Evolutionary conservation across 2,888 invertebrate species (phyloP), one percentile per base, ranked within the genome.

Genomic region (Prosopocoilus inquinatus): DNA sequence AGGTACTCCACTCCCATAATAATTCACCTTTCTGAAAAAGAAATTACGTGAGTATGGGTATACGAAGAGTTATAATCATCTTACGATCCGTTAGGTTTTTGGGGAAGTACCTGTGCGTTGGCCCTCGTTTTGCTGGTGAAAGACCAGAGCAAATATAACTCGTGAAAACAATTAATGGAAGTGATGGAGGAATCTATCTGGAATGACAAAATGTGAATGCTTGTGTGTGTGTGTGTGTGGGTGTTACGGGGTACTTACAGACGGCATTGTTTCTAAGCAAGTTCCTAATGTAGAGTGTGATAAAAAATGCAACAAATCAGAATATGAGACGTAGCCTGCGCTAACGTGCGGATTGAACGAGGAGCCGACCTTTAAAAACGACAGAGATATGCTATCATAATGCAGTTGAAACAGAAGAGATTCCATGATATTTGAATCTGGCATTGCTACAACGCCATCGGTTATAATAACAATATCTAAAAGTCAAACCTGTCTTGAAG

Each of bases 211-310:
- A 11, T 9, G 5, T 50, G 12, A 9, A 2, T 47, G 33, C 9
- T 20, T n/a, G 1, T n/a, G n/a, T n/a, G n/a, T n/a, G n/a, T n/a
- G n/a, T n/a, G n/a, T n/a, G n/a, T n/a, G n/a, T 43, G 43, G 12
- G 13, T 3, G 13, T 43, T 9, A 43, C 15, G 2, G n/a, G 9
- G 9, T 39, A 8, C 33, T 48, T 48, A 52, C 52, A 47, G 49
- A 38, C 43, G 84, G 82, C 64, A 81, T 79, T 48, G 76, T 78
- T 49, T 83, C 80, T 70, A 89, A 79, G 72, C 85, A 88, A 54
- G 84, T 82, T 53, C 91, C 91, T 69, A 87, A 82, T 3, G 91
- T 91, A 13, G 90, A 88, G 55, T 82, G 81, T 36, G 91, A 83
- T 63, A 91, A 81, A 73, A 90, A 91, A 69, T 85, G 81, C 77